Percentiles rank a stretch among this genome's conserved stretches.
Conservation (phyloP, 2,113 vertebrate genomes). For the Melanostigma gelatinosum region DNA sequence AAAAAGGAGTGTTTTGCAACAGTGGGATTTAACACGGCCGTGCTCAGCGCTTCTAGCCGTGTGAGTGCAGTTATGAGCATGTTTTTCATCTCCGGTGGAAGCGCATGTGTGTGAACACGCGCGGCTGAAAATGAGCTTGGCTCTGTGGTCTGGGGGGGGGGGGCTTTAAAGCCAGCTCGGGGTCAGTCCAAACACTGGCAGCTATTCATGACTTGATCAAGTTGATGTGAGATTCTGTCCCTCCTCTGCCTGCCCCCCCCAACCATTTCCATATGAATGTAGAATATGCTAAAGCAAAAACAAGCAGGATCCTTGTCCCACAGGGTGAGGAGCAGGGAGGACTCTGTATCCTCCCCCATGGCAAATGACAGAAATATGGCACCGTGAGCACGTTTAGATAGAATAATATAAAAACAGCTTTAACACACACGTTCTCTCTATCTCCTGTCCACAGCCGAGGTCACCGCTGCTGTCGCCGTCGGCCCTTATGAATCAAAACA, state of each 20-base stretch:
- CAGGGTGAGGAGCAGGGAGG: constrained; percentile 79
- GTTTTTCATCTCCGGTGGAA: constrained; percentile 52
- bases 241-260: constrained; percentile 81
- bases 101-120: constrained; percentile 21
- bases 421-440: constrained; percentile 6
- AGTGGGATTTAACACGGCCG: constrained; percentile 34
- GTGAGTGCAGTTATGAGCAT: constrained; percentile 55
- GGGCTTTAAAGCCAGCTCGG: constrained; percentile 83
- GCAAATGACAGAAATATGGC: constrained; percentile 69
- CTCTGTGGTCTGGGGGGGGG: constrained; percentile 84
- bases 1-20: constrained; percentile 6
- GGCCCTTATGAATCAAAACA: not conserved
- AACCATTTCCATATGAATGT: constrained; percentile 97
- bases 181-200: constrained; percentile 95
- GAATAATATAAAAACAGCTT: constrained; percentile 33
- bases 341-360: constrained; percentile 24
- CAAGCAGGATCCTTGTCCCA: constrained; percentile 87
- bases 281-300: constrained; percentile 74
- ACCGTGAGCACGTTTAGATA: constrained; percentile 69
- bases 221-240: constrained; percentile 98
- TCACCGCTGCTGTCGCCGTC: too few species aligned
- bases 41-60: constrained; percentile 70
- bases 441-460: not conserved
- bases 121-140: constrained; percentile 86
- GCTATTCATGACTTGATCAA: constrained; percentile 98